Percentiles rank a stretch among this genome's conserved stretches.
Conservation (phyloP, 2,113 vertebrate species). For the Scomber scombrus region DNA sequence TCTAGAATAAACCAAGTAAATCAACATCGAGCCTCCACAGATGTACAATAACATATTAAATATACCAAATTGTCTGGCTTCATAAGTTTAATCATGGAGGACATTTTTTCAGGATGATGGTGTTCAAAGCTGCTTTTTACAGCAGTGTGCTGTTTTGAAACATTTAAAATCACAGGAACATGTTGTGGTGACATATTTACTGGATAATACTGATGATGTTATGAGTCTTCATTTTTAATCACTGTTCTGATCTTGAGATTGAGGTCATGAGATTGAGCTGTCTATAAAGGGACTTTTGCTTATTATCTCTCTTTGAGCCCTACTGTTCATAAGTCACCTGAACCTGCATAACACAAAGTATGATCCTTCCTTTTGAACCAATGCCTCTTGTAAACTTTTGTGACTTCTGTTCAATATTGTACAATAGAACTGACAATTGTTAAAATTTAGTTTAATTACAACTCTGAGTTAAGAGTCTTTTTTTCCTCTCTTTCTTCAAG, state of each 20-base stretch:
- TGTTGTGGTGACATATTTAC: conserved; percentile 66
- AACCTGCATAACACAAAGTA: conserved; percentile 51
- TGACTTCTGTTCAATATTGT: conserved; percentile 91
- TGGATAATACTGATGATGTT: conserved; percentile 68
- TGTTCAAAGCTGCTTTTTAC: conserved; percentile 29
- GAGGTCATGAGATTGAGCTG: conserved; percentile 76
- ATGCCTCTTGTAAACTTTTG: conserved; percentile 84
- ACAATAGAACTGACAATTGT: conserved; percentile 88
- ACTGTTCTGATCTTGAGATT: conserved; percentile 63
- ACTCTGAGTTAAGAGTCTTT: conserved; percentile 65
- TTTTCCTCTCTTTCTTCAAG: conserved; percentile 17
- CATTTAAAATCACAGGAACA: conserved; percentile 54
- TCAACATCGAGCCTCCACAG: conserved; percentile 46
- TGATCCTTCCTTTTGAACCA: conserved; percentile 72
- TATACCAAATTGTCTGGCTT: conserved; percentile 57
- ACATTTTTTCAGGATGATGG: conserved; percentile 34
- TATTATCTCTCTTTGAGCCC: conserved; percentile 51
- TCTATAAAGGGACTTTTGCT: conserved; percentile 65
- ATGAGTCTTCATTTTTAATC: conserved; percentile 80
- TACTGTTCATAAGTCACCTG: conserved; percentile 52
- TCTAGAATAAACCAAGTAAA: conserved; percentile 47
- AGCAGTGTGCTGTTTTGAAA: conserved; percentile 39
- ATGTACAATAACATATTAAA: conserved; percentile 58
- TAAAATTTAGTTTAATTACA: conserved; percentile 92
- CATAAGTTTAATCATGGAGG: conserved; percentile 31